Base-by-base conservation (phyloP, 2,113 vertebrate species). In the Aramus guarauna region DNA sequence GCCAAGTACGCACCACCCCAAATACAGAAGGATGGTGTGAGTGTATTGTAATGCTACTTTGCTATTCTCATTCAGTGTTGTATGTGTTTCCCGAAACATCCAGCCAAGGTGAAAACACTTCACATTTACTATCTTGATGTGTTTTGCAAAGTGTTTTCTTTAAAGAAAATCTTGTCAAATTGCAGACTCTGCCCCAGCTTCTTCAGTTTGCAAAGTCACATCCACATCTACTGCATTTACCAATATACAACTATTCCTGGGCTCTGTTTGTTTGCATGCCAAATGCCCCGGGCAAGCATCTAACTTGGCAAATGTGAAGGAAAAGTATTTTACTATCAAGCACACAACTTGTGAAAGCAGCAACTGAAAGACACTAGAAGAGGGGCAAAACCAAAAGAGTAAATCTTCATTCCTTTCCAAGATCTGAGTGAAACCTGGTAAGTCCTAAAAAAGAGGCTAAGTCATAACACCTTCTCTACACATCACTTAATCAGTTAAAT, bases 1-100 rank as follows among this genome's bases (percentile, higher is more conserved):
- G 32, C n/a, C 4, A 2, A 91, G 41, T 52, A 64, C 3, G 32
- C 22, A 68, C 16, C 32, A 48, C 24, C 48, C 53, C 36, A 79
- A 88, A 41, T 13, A 41, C 0, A 0, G 32, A n/a, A 84, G 47
- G 43, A 72, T 6, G 9, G 10, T 37, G 5, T 0, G 5, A 36
- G 17, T 2, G 7, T 26, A 74, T 3, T 18, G 17, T 72, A 41
- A 45, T n/a, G 32, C 47, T 43, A 14, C 37, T 71, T 60, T 0
- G 0, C 23, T 84, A 2, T 43, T 56, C 24, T 36, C 36, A 34
- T 67, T 39, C 37, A 48, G 39, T 3, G 30, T 30, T 43, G 56
- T 7, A 4, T 2, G 0, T 47, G 85, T 52, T 66, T 62, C 37
- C 69, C 37, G 15, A 78, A 82, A 50, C 11, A 56, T 27, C 11